Evolutionary conservation across 2,113 vertebrate species (phyloP).

Genomic region (Cyanocitta stelleri): DNA sequence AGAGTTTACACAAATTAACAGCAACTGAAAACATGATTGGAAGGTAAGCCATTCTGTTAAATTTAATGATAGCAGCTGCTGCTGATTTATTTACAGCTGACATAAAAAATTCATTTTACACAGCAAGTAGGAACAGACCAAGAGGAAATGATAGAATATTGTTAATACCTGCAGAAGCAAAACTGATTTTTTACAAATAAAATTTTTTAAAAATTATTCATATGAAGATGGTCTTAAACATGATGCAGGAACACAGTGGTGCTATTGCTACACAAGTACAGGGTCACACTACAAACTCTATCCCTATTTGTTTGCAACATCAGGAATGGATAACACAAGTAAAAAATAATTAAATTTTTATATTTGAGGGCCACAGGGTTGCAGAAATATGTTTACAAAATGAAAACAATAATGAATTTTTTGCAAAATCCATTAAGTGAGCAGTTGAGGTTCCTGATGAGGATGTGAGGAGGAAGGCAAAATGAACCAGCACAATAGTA

Average conservation of each 20-base stretch:
- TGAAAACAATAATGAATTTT: not conserved
- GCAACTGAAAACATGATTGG: slow-evolving; percentile 61
- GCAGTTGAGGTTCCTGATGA: not conserved
- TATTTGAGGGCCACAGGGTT: not conserved
- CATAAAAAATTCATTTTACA: slow-evolving; percentile 36
- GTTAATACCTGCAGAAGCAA: slow-evolving; percentile 45
- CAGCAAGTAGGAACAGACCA: slow-evolving; percentile 27
- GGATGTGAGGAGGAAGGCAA: not conserved
- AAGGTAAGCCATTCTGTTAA: slow-evolving; percentile 30
- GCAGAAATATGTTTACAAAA: not conserved
- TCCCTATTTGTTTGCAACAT: not conserved
- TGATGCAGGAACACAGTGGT: not conserved
- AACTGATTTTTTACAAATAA: slow-evolving; percentile 23
- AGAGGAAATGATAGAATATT: not conserved
- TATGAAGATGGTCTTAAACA: not conserved
- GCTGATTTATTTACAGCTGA: slow-evolving; percentile 40
- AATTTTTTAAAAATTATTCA: not conserved
- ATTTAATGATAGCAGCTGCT: slow-evolving; percentile 47
- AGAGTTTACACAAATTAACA: slow-evolving; percentile 44
- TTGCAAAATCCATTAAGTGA: not conserved
- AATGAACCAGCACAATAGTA: not conserved
- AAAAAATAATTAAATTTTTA: not conserved
- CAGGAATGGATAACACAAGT: not conserved
- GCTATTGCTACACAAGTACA: not conserved
- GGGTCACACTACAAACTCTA: not conserved